Conservation (phyloP, 2,797 vertebrate species). For the Phrynocephalus vlangalii region DNA sequence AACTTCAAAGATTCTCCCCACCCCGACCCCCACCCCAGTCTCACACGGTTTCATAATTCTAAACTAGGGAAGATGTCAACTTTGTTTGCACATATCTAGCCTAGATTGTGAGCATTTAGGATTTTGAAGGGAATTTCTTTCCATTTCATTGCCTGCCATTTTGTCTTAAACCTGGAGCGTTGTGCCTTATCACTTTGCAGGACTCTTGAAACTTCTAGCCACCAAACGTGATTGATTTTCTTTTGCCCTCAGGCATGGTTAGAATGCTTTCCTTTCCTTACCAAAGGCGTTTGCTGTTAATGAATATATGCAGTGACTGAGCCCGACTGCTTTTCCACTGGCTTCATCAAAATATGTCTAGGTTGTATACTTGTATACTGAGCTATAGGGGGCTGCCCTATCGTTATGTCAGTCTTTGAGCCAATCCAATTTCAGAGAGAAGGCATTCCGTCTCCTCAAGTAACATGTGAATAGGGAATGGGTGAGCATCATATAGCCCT, state of each 20-base stretch:
- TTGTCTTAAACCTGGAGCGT: neutral
- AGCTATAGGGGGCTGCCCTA: too few relatives aligned
- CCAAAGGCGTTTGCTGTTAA: neutral
- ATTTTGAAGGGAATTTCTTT: neutral
- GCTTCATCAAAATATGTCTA: neutral
- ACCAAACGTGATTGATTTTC: neutral
- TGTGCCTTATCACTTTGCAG: neutral
- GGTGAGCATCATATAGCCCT: too few relatives aligned
- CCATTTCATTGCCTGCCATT: neutral
- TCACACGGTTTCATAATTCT: neutral
- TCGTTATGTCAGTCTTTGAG: too few relatives aligned
- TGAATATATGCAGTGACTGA: neutral
- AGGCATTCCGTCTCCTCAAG: too few relatives aligned
- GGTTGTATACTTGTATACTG: too few relatives aligned
- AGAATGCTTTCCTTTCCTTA: neutral
- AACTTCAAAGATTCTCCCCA: neutral
- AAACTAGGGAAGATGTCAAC: neutral
- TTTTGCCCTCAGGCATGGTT: neutral
- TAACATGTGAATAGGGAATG: too few relatives aligned
- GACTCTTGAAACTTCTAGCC: neutral
- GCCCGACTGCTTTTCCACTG: neutral
- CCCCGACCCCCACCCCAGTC: too few relatives aligned
- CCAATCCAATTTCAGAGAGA: too few relatives aligned
- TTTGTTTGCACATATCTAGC: neutral
- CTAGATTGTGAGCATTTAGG: neutral